Evolutionary conservation across 2,888 invertebrate genomes (phyloP).

Genomic region (Meteorus cinctellus): DNA sequence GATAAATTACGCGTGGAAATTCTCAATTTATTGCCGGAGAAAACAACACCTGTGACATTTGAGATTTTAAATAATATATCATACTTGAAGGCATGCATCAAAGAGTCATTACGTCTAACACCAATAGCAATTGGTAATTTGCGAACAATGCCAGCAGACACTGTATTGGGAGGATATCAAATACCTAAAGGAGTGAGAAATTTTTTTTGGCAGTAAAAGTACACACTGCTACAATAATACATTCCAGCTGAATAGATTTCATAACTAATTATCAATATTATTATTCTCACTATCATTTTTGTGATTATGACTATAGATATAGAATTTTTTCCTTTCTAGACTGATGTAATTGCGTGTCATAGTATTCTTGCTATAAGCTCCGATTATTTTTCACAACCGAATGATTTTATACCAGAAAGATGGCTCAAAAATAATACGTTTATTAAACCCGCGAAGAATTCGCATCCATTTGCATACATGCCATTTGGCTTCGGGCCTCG

Average conservation of each 20-base stretch:
- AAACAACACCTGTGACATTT: constrained; percentile 70
- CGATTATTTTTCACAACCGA: constrained; percentile 76
- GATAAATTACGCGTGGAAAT: constrained; percentile 78
- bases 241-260: too few relatives aligned
- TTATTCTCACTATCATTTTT: background rate
- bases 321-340: constrained; percentile 49
- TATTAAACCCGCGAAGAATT: constrained; percentile 69
- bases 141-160: constrained; percentile 75
- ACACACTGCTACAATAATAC: too few relatives aligned
- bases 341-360: constrained; percentile 62
- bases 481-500: constrained; percentile 83
- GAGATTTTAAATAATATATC: constrained; percentile 73
- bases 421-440: constrained; percentile 78
- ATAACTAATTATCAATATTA: too few relatives aligned
- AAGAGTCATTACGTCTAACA: constrained; percentile 80
- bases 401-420: constrained; percentile 79
- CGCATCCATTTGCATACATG: constrained; percentile 78
- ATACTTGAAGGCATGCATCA: constrained; percentile 83
- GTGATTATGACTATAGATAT: background rate
- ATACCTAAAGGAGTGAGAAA: constrained; percentile 77
- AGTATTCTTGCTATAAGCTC: constrained; percentile 62
- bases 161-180: constrained; percentile 78
- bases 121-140: constrained; percentile 78
- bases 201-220: background rate
- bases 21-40: constrained; percentile 70